Base-by-base conservation (phyloP, 1,140 invertebrate genomes). In the Drosophila pseudoobscura region DNA sequence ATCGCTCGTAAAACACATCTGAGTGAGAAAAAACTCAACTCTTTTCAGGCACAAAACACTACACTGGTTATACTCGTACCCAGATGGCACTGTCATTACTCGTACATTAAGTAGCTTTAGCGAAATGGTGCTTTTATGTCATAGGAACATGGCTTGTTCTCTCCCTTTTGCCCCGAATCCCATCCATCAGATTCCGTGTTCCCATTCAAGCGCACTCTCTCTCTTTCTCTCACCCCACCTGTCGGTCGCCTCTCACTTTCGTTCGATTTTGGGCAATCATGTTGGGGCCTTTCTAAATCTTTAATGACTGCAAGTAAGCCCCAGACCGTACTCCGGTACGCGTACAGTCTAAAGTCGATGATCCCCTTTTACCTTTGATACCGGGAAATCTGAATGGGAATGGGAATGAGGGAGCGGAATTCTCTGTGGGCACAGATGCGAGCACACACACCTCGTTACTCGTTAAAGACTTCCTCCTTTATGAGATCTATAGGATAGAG, bases 241-340 rank as follows among this genome's bases (percentile, higher is more conserved):
- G 35, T 50, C 47, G 50, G 44, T 68, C 5, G 35, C 66, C 66
- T 70, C 66, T 70, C 64, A 70, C 66, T 70, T 70, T 70, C 66
- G 45, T 69, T 70, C 66, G 63, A 57, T 50, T 68, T 56, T 17
- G 64, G 64, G 35, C 63, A 50, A 35, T 52, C 51, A 55, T 35
- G 65, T 39, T 69, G 69, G 65, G 65, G 65, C 65, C 66, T 70
- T 70, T 70, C 66, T 69, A 70, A 70, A 70, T 70, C 64, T 70
- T 69, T 69, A 70, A 70, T 69, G 63, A 64, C 51, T 31, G 35
- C 8, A 5, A 8, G 29, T 31, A 31, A 39, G 35, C 35, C 11
- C 35, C 35, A 39, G 24, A 5, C 24, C 24, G 24, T 26, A 26
- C 4, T 26, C 24, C 11, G 11, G 35, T 39, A 13, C 35, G 35